Percentiles rank a stretch among this genome's conserved stretches.
Conservation (phyloP, 1,140 invertebrate species). For the Formica exsecta region DNA sequence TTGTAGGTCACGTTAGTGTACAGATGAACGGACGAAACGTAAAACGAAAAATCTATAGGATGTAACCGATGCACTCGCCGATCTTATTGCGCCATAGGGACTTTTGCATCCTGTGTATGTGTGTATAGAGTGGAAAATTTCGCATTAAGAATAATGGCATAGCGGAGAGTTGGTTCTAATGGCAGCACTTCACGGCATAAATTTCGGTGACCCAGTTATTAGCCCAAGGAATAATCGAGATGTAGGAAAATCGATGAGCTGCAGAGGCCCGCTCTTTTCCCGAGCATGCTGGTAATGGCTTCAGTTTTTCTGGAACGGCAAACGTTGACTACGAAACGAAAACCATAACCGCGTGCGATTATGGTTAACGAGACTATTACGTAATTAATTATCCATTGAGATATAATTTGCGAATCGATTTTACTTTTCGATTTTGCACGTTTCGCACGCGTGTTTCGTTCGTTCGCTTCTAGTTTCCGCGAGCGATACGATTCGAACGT, state of each 20-base stretch:
- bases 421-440: background rate
- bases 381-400: background rate
- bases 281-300: constrained; percentile 24
- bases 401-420: background rate
- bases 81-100: constrained; percentile 23
- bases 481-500: constrained; percentile 44
- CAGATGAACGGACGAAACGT: background rate
- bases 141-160: constrained; percentile 56
- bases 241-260: constrained; percentile 55
- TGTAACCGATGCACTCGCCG: constrained; percentile 34
- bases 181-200: constrained; percentile 38
- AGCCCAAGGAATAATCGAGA: constrained; percentile 58
- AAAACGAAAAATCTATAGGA: constrained; percentile 28
- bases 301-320: constrained; percentile 14
- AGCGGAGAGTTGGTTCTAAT: constrained; percentile 59
- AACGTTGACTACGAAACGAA: constrained; percentile 2
- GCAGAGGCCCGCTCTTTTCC: constrained; percentile 6
- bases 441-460: background rate
- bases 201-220: constrained; percentile 65
- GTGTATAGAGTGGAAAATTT: constrained; percentile 32
- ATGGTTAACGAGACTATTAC: background rate
- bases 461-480: background rate
- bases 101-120: background rate
- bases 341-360: background rate
- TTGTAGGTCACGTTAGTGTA: constrained; percentile 40